These are phyloP conservation scores for Eupithecia vulgata DNA, from an alignment of 2,888 invertebrate species.

Conservation along the genomic window DNA sequence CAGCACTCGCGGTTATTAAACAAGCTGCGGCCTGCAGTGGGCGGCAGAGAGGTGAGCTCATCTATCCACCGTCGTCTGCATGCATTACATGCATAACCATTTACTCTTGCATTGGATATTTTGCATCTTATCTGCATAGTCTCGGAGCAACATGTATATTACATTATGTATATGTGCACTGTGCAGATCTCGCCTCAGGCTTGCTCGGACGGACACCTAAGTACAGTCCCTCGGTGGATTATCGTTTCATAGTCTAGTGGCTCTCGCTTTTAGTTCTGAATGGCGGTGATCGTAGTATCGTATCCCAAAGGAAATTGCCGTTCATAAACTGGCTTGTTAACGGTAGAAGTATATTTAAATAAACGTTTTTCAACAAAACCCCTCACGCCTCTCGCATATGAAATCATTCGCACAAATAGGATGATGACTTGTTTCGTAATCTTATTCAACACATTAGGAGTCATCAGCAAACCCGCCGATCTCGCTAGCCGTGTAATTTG, in stretches of 20 bases:
- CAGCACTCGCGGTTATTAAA: conserved; percentile 13
- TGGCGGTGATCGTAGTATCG: neutral
- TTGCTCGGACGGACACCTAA: conserved; percentile 2
- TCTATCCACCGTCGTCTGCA: conserved; percentile 4
- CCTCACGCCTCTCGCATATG: conserved; percentile 6
- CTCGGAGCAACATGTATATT: neutral
- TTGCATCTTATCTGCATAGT: neutral
- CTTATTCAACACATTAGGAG: conserved; percentile 29
- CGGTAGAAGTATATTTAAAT: neutral
- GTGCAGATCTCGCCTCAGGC: neutral
- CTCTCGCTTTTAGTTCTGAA: neutral
- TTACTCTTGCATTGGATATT: conserved; percentile 17
- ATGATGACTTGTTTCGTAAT: conserved; percentile 22
- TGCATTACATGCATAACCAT: conserved; percentile 14
- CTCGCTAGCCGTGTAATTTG: conserved; percentile 26
- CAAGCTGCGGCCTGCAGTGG: neutral
- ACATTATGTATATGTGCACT: neutral
- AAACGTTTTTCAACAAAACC: neutral
- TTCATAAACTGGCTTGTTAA: neutral
- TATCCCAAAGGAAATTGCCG: neutral
- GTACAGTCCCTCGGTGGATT: neutral
- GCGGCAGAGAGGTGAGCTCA: conserved; percentile 11
- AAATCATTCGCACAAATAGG: conserved; percentile 20
- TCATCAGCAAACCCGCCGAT: conserved; percentile 23
- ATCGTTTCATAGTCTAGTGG: neutral